Conservation (phyloP, 2,113 vertebrate genomes). For the Pseudopipra pipra region DNA sequence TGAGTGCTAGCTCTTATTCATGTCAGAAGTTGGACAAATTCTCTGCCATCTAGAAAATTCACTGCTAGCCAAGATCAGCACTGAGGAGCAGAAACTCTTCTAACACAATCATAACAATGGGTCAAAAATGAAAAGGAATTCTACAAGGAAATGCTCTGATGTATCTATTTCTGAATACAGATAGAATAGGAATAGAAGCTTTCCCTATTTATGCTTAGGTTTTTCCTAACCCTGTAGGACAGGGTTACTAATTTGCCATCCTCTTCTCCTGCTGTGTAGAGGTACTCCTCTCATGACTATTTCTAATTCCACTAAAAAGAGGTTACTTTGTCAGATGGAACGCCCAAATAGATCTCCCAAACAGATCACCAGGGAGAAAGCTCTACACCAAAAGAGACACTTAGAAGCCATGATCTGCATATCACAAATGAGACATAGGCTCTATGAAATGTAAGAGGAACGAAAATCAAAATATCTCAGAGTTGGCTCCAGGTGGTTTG, state of each 20-base stretch:
- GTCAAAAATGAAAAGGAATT: not conserved
- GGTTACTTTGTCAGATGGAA: not conserved
- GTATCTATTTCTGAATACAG: not conserved
- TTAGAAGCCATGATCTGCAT: not conserved
- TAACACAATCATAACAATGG: not conserved
- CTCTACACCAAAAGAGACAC: not conserved
- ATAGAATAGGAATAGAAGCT: not conserved
- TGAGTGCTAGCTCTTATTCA: not conserved
- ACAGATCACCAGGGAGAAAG: not conserved
- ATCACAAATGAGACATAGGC: not conserved
- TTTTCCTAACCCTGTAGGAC: not conserved
- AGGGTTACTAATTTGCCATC: not conserved
- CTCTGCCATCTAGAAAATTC: not conserved
- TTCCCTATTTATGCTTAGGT: not conserved
- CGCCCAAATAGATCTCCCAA: not conserved
- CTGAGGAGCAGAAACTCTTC: not conserved
- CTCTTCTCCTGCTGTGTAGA: not conserved
- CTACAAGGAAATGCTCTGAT: not conserved
- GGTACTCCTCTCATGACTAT: not conserved
- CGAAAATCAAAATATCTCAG: not conserved
- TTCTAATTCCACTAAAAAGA: not conserved
- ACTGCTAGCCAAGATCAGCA: not conserved
- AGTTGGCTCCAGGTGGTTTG: not conserved
- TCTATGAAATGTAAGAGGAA: not conserved
- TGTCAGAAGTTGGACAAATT: not conserved